These are phyloP conservation scores for Brenthis hecate DNA, from an alignment of 2,888 invertebrate species.

Conservation along the genomic window DNA sequence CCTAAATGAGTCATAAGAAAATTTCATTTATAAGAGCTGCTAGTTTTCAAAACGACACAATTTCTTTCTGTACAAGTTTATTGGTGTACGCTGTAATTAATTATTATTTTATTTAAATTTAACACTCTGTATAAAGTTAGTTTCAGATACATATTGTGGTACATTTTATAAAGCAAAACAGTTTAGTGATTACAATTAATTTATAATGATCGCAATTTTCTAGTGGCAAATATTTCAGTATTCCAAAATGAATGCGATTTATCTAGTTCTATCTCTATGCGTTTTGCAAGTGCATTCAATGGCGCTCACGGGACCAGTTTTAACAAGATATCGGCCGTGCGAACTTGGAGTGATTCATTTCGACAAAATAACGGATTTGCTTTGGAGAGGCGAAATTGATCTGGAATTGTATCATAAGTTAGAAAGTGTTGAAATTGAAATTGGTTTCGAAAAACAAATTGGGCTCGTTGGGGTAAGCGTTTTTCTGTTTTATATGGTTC, in stretches of 20 bases:
- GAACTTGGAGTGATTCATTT: constrained; percentile 67
- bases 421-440: constrained; percentile 51
- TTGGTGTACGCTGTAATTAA: constrained; percentile 5
- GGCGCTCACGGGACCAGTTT: constrained; percentile 59
- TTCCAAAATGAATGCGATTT: constrained; percentile 38
- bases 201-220: constrained; percentile 27
- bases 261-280: constrained; percentile 40
- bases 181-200: constrained; percentile 16
- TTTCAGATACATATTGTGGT: constrained; percentile 4
- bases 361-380: constrained; percentile 53
- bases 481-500: constrained; percentile 5
- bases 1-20: constrained; percentile 57
- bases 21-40: constrained; percentile 60
- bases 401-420: constrained; percentile 58
- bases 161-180: background rate
- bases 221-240: constrained; percentile 3
- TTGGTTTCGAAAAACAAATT: constrained; percentile 58
- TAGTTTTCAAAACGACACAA: constrained; percentile 3
- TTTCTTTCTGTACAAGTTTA: background rate
- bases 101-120: constrained; percentile 1
- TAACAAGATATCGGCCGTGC: constrained; percentile 70
- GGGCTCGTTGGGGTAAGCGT: constrained; percentile 58
- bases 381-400: constrained; percentile 63
- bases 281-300: constrained; percentile 51
- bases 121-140: constrained; percentile 20